Percentiles rank a stretch among this genome's conserved stretches.
These are phyloP conservation scores for Bombus affinis DNA, from an alignment of 1,140 invertebrate species.

Conservation along the genomic window DNA sequence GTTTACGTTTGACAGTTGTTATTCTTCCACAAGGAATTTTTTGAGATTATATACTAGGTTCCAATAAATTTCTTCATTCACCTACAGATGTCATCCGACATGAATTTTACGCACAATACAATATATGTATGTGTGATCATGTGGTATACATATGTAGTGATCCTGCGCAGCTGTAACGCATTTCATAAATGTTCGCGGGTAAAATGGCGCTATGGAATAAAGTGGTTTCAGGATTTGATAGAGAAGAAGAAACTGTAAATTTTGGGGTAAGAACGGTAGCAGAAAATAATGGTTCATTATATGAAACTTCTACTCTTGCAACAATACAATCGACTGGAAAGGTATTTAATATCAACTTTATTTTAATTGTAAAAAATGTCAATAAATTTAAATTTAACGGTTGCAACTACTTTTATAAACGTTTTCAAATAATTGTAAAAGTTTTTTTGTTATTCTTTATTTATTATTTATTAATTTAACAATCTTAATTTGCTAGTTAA, in stretches of 20 bases:
- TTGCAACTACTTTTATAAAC: neutral
- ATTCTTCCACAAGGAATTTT: neutral
- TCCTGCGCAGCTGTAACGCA: neutral
- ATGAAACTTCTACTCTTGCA: slow-evolving; percentile 78
- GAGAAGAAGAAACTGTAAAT: slow-evolving; percentile 80
- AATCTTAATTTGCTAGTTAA: neutral
- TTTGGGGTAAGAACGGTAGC: slow-evolving; percentile 77
- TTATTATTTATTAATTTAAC: neutral
- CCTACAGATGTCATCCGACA: no score
- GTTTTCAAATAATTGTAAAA: no score
- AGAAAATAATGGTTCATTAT: slow-evolving; percentile 76
- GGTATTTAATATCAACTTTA: slow-evolving; percentile 45
- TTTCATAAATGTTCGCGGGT: slow-evolving; percentile 9
- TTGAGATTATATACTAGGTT: neutral
- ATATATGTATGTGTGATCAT: no score
- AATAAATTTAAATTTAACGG: neutral
- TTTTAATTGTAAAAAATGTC: neutral
- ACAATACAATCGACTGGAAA: slow-evolving; percentile 71
- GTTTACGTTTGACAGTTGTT: neutral
- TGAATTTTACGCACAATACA: no score
- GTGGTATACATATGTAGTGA: no score
- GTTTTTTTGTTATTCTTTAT: neutral
- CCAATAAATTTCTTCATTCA: neutral
- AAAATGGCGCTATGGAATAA: slow-evolving; percentile 74
- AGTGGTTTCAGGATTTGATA: slow-evolving; percentile 74